Conservation (phyloP, 2,797 vertebrate genomes). For the Siniperca undulata region DNA sequence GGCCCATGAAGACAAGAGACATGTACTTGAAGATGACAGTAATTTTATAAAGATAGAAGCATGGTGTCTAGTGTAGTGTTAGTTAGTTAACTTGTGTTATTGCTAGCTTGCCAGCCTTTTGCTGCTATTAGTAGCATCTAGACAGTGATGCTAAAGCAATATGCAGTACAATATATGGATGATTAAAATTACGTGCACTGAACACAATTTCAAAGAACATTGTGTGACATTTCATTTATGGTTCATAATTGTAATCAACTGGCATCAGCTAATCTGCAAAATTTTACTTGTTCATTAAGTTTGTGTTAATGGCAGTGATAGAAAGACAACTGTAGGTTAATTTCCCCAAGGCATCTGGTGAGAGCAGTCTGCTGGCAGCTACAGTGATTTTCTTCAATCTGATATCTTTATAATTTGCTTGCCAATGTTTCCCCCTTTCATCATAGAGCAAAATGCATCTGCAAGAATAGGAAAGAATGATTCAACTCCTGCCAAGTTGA, state of each 20-base stretch:
- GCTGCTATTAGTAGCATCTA: neutral
- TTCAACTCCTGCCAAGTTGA: neutral
- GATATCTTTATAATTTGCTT: slow-evolving; percentile 94
- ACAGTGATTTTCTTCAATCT: slow-evolving; percentile 74
- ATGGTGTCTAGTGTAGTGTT: neutral
- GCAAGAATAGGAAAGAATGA: slow-evolving; percentile 64
- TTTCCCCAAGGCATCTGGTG: slow-evolving; percentile 31
- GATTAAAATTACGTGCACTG: neutral
- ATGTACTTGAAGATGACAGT: neutral
- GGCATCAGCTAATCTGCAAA: neutral
- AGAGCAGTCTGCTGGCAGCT: slow-evolving; percentile 12
- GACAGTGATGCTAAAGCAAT: neutral
- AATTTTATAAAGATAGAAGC: neutral
- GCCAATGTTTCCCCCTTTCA: slow-evolving; percentile 94
- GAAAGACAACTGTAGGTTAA: slow-evolving; percentile 25
- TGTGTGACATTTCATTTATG: neutral
- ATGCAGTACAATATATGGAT: neutral
- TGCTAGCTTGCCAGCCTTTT: neutral
- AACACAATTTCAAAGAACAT: neutral
- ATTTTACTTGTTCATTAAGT: slow-evolving; percentile 25
- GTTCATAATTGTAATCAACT: slow-evolving; percentile 1
- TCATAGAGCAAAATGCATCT: slow-evolving; percentile 98
- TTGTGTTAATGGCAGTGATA: slow-evolving; percentile 27
- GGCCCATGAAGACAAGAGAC: too few relatives aligned
- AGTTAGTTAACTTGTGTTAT: neutral